Evolutionary conservation across 2,888 invertebrate genomes (phyloP), one percentile per base, ranked within the genome.

Genomic region (Drosophila pseudotalamancana): DNA sequence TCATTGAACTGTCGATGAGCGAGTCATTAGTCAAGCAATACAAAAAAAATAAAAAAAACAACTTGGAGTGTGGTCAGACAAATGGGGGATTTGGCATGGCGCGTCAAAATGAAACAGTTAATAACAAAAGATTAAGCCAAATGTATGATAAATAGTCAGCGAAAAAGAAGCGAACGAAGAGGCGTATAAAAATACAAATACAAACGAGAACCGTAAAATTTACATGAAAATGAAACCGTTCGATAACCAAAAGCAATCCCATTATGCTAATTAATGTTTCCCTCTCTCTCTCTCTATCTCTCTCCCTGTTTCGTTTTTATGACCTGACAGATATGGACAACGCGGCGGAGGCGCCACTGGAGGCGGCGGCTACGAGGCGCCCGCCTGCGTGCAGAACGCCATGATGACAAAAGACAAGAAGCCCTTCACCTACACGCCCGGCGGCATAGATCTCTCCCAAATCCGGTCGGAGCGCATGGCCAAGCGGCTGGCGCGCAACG

Each of bases 401-500:
- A 97, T 97, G 97, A 95, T 97, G 95, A 97, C 96, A 86, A 97
- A 97, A 92, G 98, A 98, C 92, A 98, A 98, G 92, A 98, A 98
- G 89, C 98, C 98, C 9, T 98, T 98, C 90, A 98, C 98, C n/a
- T 98, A 98, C 91, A 97, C 97, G 14, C 98, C 98, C 1, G 97
- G 98, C 14, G 98, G 98, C 71, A 93, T 98, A 61, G 97, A 98
- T 91, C 92, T 98, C 49, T 97, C 97, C 8, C 97, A 98, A 92
- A 97, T 98, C 65, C 94, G 95, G 68, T 97, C 97, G 51, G 97
- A 97, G 8, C 94, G 97, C 78, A 97, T 98, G 97, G 96, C 96
- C 3, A 93, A 96, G 76, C 93, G 97, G 27, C 91, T 93, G 64
- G 93, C 93, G 19, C 93, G 95, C 72, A 95, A 95, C 85, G 95